These are phyloP conservation scores for Diadophis punctatus DNA, from an alignment of 2,113 vertebrate genomes.

Conservation along the genomic window DNA sequence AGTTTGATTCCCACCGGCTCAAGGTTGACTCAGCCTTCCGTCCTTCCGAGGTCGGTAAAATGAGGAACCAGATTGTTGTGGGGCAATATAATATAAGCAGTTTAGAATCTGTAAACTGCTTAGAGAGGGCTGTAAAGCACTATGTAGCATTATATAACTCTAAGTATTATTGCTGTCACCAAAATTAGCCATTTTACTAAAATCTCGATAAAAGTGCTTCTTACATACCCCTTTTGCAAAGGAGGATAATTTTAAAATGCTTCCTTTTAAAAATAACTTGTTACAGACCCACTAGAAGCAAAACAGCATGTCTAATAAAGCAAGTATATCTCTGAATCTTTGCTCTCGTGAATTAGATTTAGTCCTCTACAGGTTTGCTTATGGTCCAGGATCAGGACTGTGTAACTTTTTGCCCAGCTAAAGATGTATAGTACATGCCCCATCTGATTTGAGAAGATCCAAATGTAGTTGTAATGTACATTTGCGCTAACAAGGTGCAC, in stretches of 20 bases:
- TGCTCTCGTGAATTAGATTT: not conserved
- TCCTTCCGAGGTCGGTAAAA: no score
- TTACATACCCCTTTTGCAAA: not conserved
- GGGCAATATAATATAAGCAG: no score
- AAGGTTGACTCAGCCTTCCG: no score
- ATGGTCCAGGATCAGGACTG: not conserved
- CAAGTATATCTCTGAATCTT: not conserved
- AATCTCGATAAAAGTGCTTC: not conserved
- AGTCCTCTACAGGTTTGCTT: not conserved
- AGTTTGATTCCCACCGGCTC: no score
- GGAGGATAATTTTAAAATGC: not conserved
- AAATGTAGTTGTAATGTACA: not conserved
- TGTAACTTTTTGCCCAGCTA: not conserved
- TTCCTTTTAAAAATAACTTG: not conserved
- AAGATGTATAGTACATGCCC: not conserved
- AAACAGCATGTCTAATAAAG: not conserved
- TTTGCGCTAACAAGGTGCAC: not conserved
- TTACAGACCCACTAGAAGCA: no score
- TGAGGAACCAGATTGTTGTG: no score
- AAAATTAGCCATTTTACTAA: not conserved
- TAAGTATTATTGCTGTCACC: not conserved
- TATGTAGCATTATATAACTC: no score
- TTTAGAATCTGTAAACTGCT: no score
- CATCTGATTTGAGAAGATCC: not conserved
- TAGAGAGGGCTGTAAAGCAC: no score